Percentiles rank a stretch among this genome's conserved stretches.
Conservation (phyloP, 2,888 invertebrate species). For the Drosophila neotestacea region DNA sequence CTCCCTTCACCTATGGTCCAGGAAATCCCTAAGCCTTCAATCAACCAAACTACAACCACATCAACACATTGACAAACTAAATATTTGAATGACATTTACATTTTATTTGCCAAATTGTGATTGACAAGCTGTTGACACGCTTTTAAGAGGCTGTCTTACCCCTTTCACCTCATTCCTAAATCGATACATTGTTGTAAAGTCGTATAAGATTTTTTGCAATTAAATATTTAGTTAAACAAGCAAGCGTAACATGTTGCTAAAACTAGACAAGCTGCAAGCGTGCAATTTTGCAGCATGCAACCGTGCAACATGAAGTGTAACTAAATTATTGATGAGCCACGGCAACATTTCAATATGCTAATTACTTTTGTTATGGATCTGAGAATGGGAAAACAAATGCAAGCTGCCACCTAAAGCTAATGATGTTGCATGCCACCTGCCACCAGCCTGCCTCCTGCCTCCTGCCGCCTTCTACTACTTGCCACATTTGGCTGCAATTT, state of each 20-base stretch:
- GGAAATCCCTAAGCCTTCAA: slow-evolving; percentile 28
- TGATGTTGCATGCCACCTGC: slow-evolving; percentile 45
- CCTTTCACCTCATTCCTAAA: not conserved
- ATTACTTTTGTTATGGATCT: slow-evolving; percentile 58
- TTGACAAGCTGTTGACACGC: slow-evolving; percentile 75
- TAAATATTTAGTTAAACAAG: slow-evolving; percentile 56
- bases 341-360: slow-evolving; percentile 71
- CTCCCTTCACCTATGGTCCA: too few relatives aligned
- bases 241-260: slow-evolving; percentile 26
- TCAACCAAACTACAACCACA: slow-evolving; percentile 26
- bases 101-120: slow-evolving; percentile 78
- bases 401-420: slow-evolving; percentile 55
- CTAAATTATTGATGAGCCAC: slow-evolving; percentile 49
- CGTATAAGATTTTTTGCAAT: slow-evolving; percentile 46
- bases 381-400: slow-evolving; percentile 18
- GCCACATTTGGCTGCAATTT: slow-evolving; percentile 63
- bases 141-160: slow-evolving; percentile 39
- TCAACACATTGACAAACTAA: slow-evolving; percentile 48
- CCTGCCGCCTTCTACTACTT: not conserved
- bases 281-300: slow-evolving; percentile 8
- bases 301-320: slow-evolving; percentile 18
- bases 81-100: slow-evolving; percentile 72
- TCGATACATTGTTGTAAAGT: slow-evolving; percentile 9
- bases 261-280: slow-evolving; percentile 23
- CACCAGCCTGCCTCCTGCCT: not conserved